Conservation (phyloP, 2,113 vertebrate species). For the Pterocles gutturalis region DNA sequence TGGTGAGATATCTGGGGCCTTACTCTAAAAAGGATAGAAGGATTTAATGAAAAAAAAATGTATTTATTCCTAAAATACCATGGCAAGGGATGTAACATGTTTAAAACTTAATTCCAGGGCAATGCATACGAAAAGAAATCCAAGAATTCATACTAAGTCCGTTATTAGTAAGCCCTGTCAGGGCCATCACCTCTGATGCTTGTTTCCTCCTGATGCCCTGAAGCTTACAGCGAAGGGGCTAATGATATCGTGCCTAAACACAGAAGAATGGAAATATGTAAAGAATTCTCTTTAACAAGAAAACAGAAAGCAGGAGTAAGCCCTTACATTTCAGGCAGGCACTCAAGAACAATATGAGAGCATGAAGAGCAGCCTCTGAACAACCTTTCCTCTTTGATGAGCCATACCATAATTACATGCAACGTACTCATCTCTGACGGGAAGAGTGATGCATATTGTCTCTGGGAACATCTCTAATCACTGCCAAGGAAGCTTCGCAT, state of each 20-base stretch:
- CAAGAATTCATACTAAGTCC: neutral
- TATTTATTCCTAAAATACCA: neutral
- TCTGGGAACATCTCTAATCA: neutral
- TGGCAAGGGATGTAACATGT: neutral
- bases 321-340: neutral
- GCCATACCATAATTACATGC: neutral
- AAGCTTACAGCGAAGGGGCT: neutral
- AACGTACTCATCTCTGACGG: neutral
- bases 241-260: neutral
- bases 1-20: neutral
- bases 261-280: neutral
- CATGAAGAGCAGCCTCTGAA: neutral
- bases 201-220: neutral
- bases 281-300: neutral
- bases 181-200: neutral
- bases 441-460: neutral
- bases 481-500: neutral
- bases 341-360: neutral
- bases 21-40: neutral
- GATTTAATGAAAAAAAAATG: neutral
- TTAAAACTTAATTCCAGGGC: neutral
- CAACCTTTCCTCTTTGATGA: neutral
- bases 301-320: neutral
- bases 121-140: neutral
- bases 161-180: neutral